Evolutionary conservation across 1,140 invertebrate genomes (phyloP), one percentile per base, ranked within the genome.

Genomic region (Drosophila busckii): DNA sequence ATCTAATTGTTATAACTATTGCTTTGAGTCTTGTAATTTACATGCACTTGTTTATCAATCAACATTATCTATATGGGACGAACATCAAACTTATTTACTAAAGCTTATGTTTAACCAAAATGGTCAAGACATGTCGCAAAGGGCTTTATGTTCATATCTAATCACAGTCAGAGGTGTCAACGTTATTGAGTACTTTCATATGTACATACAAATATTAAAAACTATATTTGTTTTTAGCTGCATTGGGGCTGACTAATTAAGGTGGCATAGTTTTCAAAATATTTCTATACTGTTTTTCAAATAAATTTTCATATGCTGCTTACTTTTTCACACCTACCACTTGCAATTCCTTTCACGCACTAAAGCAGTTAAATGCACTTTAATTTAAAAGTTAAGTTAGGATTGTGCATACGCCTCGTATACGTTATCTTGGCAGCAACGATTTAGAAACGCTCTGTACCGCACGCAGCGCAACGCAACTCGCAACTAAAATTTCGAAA

Each of bases 381-480:
- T n/a, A n/a, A n/a, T n/a, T n/a, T n/a, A n/a, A n/a, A n/a, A n/a
- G n/a, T n/a, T n/a, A n/a, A n/a, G n/a, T n/a, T n/a, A n/a, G n/a
- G n/a, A n/a, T n/a, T n/a, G n/a, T 35, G 22, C 54, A 44, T 19
- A 28, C 48, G 17, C 23, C 22, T 12, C 55, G 48, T 59, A 53
- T 53, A 44, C 55, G 48, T 25, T 38, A 60, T 42, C 12, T 20
- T 2, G 4, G 29, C 4, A 22, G 12, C 7, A 26, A 58, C 7
- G 17, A 2, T 25, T 2, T 5, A 45, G 12, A 3, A 22, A 28
- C 1, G 1, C n/a, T 12, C 42, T 22, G 17, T n/a, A 80, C 73
- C 63, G 59, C 54, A 73, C 75, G 58, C 58, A 80, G 68, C 65
- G 68, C 49, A 64, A 80, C 55, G 41, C 68, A 73, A 73, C 68